Base-by-base conservation (phyloP, 2,113 vertebrate genomes). In the Apus apus region DNA sequence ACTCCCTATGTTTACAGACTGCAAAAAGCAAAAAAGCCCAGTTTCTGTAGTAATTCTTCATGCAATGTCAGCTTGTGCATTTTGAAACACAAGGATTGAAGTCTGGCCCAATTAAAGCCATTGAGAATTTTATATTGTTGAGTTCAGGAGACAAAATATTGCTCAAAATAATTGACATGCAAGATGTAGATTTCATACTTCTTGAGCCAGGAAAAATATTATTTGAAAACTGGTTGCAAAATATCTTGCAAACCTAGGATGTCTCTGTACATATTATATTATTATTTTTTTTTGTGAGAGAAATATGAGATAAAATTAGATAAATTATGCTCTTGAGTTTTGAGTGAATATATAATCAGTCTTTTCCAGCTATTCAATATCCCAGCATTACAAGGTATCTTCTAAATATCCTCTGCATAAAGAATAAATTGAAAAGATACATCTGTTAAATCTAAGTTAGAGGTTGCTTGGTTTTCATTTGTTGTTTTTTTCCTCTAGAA, bases 191-290 rank as follows among this genome's bases (percentile, higher is more conserved):
- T 8, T 57, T 71, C 23, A 38, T 74, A 26, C 2, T 53, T 62
- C n/a, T 45, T 38, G 25, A 73, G 14, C 13, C 9, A 65, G 23
- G 17, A 81, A n/a, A 40, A 70, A 8, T 51, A 25, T 40, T 78
- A 26, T 64, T 82, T 66, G 57, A 57, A 66, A 75, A 48, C 38
- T 22, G 8, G 11, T 81, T 68, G 29, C 3, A 76, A 76, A 91
- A 29, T 11, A 9, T 22, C 16, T 76, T 66, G 9, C 20, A 82
- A 68, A 70, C 14, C 7, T 51, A n/a, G 10, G 7, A 56, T 65
- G 2, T 29, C 16, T 38, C 7, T 72, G 5, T 46, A 51, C 0
- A 1, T n/a, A n/a, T n/a, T n/a, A n/a, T 12, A 43, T 19, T 56
- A 27, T 21, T 30, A 36, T 9, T 27, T 32, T 10, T 26, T 93